phyloP scores from a whole-genome alignment of 2,797 vertebrate genomes.

The Darevskia mixta region DNA sequence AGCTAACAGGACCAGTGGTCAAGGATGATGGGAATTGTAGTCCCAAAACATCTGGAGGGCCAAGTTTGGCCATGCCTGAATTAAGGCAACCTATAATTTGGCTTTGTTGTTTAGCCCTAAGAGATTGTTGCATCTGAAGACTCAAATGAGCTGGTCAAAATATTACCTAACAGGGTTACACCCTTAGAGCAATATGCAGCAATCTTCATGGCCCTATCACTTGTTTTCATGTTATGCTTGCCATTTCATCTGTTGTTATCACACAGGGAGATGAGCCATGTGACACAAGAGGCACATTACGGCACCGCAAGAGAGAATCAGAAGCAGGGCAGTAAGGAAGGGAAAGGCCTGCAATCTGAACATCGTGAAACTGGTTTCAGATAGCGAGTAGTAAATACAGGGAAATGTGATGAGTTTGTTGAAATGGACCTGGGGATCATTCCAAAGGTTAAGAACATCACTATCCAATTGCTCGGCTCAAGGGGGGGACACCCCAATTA shows the following conservation, averaged over 20 bases:
- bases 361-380: neutral
- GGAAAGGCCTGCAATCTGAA: neutral
- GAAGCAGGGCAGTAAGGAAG: neutral
- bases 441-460: neutral
- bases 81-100: neutral
- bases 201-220: neutral
- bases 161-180: neutral
- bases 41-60: too few species aligned
- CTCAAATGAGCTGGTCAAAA: neutral
- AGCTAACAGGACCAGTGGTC: too few species aligned
- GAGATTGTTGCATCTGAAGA: rapidly evolving
- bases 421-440: neutral
- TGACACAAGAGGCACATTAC: neutral
- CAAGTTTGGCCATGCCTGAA: too few species aligned
- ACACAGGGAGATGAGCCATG: neutral
- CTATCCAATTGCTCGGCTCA: neutral
- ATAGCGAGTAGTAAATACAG: neutral
- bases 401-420: neutral
- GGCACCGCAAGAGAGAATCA: neutral
- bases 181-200: neutral
- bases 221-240: neutral
- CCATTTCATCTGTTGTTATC: neutral
- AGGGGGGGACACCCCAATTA: too few species aligned
- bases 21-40: too few species aligned
- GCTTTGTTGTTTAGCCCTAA: neutral